phyloP scores from a whole-genome alignment of 2,888 invertebrate genomes.

The Trissonchulus sp. region DNA sequence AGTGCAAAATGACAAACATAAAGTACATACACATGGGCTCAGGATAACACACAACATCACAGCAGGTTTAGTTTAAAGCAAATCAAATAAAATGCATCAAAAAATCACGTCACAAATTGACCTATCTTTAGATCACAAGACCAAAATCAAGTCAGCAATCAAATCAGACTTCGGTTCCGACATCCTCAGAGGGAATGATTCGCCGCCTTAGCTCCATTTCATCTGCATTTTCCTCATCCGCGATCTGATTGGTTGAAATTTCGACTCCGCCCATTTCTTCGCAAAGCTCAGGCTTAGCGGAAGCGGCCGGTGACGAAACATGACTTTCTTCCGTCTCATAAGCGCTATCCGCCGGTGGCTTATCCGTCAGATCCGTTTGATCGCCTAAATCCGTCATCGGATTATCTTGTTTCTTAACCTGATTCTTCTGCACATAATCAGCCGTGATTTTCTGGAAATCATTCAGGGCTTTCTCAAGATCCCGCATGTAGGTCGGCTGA shows the following conservation, averaged over 20 bases:
- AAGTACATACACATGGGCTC: no score
- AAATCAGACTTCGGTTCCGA: background rate
- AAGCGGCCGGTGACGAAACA: no score
- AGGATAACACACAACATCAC: no score
- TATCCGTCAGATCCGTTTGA: background rate
- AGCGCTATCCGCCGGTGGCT: background rate
- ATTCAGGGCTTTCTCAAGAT: constrained; percentile 27
- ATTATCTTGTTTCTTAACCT: background rate
- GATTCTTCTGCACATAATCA: constrained; percentile 18
- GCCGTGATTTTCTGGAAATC: constrained; percentile 28
- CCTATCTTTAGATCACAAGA: no score
- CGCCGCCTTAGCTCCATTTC: background rate
- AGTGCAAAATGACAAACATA: no score
- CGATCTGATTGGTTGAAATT: background rate
- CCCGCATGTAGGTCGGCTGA: constrained; percentile 16
- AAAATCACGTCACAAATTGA: no score
- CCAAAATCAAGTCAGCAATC: no score
- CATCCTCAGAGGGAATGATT: background rate
- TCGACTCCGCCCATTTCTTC: background rate
- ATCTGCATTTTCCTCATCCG: background rate
- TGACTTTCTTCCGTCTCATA: background rate
- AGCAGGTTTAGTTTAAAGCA: no score
- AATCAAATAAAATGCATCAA: no score
- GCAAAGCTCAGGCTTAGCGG: no score
- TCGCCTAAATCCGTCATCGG: background rate